Evolutionary conservation across 1,140 invertebrate species (phyloP).

Genomic region (Cotesia chilonis): DNA sequence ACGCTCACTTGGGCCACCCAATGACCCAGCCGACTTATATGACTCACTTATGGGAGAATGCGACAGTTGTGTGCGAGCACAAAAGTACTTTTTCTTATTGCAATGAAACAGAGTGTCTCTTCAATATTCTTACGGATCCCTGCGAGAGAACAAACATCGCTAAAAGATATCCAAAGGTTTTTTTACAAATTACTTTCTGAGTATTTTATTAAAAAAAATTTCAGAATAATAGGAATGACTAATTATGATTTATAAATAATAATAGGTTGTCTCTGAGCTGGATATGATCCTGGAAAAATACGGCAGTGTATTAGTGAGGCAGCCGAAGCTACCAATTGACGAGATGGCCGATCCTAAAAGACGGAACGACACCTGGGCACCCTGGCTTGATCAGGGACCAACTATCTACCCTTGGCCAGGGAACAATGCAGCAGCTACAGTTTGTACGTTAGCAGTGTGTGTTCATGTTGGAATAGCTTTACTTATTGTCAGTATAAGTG

Average conservation of each 20-base stretch:
- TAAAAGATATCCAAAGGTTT: slow-evolving; percentile 56
- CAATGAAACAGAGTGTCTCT: slow-evolving; percentile 70
- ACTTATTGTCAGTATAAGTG: slow-evolving; percentile 41
- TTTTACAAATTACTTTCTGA: not conserved
- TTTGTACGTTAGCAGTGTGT: slow-evolving; percentile 45
- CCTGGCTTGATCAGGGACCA: slow-evolving; percentile 53
- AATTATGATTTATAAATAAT: not conserved
- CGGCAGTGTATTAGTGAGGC: slow-evolving; percentile 51
- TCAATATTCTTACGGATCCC: slow-evolving; percentile 73
- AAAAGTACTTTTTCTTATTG: slow-evolving; percentile 51
- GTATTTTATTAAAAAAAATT: too few relatives aligned
- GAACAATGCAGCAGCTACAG: slow-evolving; percentile 44
- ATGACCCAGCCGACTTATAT: slow-evolving; percentile 60
- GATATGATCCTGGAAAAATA: slow-evolving; percentile 59
- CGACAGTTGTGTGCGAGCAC: slow-evolving; percentile 55
- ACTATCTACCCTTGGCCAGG: slow-evolving; percentile 32
- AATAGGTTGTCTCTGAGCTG: slow-evolving; percentile 56
- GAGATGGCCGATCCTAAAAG: slow-evolving; percentile 61
- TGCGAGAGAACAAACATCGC: slow-evolving; percentile 73
- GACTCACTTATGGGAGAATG: slow-evolving; percentile 53
- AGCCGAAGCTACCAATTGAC: slow-evolving; percentile 56
- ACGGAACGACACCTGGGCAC: slow-evolving; percentile 65
- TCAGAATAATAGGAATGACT: too few relatives aligned
- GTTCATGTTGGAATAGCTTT: slow-evolving; percentile 52
- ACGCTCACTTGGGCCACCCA: slow-evolving; percentile 56